phyloP scores from a whole-genome alignment of 2,888 invertebrate species.

The Orchesellides sinensis region DNA sequence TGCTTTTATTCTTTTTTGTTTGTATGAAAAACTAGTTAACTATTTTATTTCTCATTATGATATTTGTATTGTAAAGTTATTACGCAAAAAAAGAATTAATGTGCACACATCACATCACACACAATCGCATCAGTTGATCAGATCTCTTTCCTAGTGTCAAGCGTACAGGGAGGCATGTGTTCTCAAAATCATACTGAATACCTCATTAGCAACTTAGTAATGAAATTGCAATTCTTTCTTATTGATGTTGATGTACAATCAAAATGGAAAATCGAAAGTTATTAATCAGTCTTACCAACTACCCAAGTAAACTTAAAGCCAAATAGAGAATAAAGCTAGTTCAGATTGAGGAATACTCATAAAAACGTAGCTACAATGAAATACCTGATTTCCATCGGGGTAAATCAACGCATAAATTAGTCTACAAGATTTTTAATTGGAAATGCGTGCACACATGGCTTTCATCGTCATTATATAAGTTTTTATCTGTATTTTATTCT shows the following conservation, averaged over 20 bases:
- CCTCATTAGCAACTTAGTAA: background rate
- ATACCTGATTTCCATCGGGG: slow-evolving; percentile 5
- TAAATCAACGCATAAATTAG: background rate
- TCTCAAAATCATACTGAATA: background rate
- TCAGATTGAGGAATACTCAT: background rate
- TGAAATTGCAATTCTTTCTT: background rate
- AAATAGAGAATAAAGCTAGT: background rate
- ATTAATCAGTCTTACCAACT: background rate
- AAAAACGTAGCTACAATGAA: no score
- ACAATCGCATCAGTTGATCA: background rate
- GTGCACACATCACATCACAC: no score
- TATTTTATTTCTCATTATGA: background rate
- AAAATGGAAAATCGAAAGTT: background rate
- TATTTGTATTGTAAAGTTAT: background rate
- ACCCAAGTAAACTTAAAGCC: background rate
- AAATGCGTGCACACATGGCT: slow-evolving; percentile 7
- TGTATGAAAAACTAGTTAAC: background rate
- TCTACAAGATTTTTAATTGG: slow-evolving; percentile 24
- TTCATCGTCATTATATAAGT: background rate
- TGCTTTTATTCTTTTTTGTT: background rate
- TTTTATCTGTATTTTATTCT: no score
- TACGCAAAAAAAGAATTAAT: background rate
- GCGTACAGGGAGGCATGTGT: background rate
- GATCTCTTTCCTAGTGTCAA: background rate
- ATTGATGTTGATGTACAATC: background rate